phyloP scores from a whole-genome alignment of 2,797 vertebrate species.

The Echeneis naucrates region DNA sequence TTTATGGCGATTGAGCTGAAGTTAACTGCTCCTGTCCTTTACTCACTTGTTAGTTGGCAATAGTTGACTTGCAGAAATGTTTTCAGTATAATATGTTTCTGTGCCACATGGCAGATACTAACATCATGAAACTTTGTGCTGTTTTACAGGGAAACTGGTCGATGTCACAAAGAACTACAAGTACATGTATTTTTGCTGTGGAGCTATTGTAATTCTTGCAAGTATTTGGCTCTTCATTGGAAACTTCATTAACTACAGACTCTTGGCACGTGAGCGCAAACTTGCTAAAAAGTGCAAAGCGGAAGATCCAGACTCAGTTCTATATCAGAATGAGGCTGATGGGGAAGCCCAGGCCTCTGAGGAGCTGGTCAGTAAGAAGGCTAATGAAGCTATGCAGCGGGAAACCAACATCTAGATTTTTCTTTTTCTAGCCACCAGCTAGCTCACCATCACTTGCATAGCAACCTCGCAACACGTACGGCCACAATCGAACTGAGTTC shows the following conservation, averaged over 20 bases:
- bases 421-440: slow-evolving; percentile 33
- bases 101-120: slow-evolving; percentile 1
- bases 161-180: slow-evolving; percentile 93
- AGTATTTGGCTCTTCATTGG: slow-evolving; percentile 96
- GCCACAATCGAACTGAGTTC: slow-evolving; percentile 52
- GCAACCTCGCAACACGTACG: slow-evolving; percentile 15
- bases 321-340: slow-evolving; percentile 77
- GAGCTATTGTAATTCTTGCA: slow-evolving; percentile 87
- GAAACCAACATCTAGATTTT: slow-evolving; percentile 93
- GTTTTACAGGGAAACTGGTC: slow-evolving; percentile 91
- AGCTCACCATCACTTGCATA: slow-evolving; percentile 19
- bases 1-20: background rate
- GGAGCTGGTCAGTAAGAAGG: slow-evolving; percentile 70
- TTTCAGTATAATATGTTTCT: background rate
- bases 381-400: slow-evolving; percentile 85
- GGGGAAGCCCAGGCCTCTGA: slow-evolving; percentile 69
- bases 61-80: background rate
- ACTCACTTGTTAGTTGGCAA: background rate
- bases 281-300: slow-evolving; percentile 80
- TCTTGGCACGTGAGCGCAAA: slow-evolving; percentile 90
- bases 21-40: background rate
- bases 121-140: slow-evolving; percentile 51
- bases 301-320: slow-evolving; percentile 71
- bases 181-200: slow-evolving; percentile 95
- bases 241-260: slow-evolving; percentile 94